phyloP scores from a whole-genome alignment of 2,797 vertebrate genomes.

The Diplodus sargus region DNA sequence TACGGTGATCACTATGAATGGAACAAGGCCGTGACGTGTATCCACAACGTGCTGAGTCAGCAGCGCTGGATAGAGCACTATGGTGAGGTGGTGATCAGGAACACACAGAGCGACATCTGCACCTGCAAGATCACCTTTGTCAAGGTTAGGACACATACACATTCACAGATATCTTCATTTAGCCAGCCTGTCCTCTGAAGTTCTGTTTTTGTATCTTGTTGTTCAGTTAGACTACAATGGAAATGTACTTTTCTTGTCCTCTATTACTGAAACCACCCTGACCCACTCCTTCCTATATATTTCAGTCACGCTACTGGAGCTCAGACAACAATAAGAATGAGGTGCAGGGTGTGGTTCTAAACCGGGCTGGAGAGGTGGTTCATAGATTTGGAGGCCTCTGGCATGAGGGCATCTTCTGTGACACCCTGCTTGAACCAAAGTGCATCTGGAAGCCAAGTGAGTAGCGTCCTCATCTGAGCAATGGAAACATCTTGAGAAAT shows the following conservation, averaged over 20 bases:
- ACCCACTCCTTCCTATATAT: neutral
- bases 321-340: slow-evolving; percentile 88
- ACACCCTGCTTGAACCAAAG: slow-evolving; percentile 83
- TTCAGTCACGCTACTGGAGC: slow-evolving; percentile 91
- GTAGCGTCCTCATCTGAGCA: slow-evolving; percentile 34
- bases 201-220: no score
- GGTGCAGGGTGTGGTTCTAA: slow-evolving; percentile 91
- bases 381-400: slow-evolving; percentile 93
- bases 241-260: neutral
- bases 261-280: neutral
- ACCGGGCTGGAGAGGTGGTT: slow-evolving; percentile 86
- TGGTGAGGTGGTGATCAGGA: slow-evolving; percentile 92
- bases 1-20: slow-evolving; percentile 94
- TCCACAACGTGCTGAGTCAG: slow-evolving; percentile 94
- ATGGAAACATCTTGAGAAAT: no score
- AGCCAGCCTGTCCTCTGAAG: no score
- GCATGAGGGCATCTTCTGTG: slow-evolving; percentile 93
- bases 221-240: neutral
- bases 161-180: no score
- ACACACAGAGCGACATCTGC: slow-evolving; percentile 85
- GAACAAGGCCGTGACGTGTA: slow-evolving; percentile 95
- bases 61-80: slow-evolving; percentile 96
- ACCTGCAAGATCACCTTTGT: slow-evolving; percentile 95
- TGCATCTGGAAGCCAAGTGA: slow-evolving; percentile 95
- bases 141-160: slow-evolving; percentile 83